Evolutionary conservation across 2,113 vertebrate species (phyloP).

Genomic region (Chionis minor): DNA sequence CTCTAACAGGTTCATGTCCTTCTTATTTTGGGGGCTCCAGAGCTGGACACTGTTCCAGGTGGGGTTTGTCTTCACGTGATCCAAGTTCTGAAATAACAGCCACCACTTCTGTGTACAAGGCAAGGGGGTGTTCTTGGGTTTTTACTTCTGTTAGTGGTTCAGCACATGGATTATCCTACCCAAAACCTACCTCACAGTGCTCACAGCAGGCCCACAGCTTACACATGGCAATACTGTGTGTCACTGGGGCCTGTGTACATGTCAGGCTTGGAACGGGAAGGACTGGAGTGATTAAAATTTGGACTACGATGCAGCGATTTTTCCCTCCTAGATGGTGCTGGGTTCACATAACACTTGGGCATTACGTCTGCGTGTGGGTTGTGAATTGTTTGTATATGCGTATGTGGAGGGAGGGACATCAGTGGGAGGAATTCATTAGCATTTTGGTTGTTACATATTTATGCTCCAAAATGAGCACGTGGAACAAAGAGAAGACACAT

Average conservation of each 20-base stretch:
- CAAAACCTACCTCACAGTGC: background rate
- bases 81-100: background rate
- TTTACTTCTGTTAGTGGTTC: background rate
- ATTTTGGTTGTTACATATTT: slow-evolving; percentile 61
- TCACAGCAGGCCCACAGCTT: background rate
- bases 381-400: background rate
- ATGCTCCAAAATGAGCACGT: slow-evolving; percentile 16
- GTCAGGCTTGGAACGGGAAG: background rate
- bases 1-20: no score
- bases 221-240: background rate
- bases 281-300: background rate
- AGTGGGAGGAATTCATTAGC: slow-evolving; percentile 61
- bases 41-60: no score
- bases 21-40: no score
- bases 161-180: background rate
- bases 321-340: background rate
- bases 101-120: fast-evolving
- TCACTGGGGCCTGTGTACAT: background rate
- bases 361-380: background rate
- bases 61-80: fast-evolving
- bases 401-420: background rate
- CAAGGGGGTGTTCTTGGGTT: fast-evolving
- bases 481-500: slow-evolving; percentile 63
- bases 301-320: background rate
- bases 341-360: background rate